Evolutionary conservation across 2,888 invertebrate genomes (phyloP).

Genomic region (Beris morrisii): DNA sequence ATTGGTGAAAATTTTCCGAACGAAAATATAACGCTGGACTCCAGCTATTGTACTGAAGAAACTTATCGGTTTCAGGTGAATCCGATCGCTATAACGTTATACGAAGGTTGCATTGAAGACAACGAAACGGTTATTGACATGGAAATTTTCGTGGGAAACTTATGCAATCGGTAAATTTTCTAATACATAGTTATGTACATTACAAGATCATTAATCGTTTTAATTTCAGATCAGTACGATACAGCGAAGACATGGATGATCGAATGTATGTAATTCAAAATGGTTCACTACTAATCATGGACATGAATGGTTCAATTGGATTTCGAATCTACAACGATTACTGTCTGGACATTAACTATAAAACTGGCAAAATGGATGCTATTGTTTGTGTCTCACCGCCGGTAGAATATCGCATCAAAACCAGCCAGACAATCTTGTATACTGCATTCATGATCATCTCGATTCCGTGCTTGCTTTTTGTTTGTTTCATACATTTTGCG

Average conservation of each 20-base stretch:
- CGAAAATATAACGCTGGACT: conserved; percentile 42
- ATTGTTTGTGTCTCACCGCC: conserved; percentile 52
- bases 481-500: conserved; percentile 49
- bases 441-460: conserved; percentile 52
- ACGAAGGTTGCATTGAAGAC: conserved; percentile 54
- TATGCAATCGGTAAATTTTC: conserved; percentile 51
- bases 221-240: conserved; percentile 44
- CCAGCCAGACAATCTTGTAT: conserved; percentile 46
- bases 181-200: too few relatives aligned
- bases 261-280: conserved; percentile 51
- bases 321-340: conserved; percentile 49
- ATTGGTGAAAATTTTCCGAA: conserved; percentile 49
- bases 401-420: conserved; percentile 47
- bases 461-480: conserved; percentile 50
- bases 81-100: conserved; percentile 49
- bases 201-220: too few relatives aligned
- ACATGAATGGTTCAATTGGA: conserved; percentile 48
- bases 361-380: conserved; percentile 48
- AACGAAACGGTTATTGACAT: conserved; percentile 46
- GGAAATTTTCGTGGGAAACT: conserved; percentile 50
- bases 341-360: conserved; percentile 51
- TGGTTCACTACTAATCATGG: conserved; percentile 51
- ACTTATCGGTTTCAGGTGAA: conserved; percentile 41
- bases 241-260: conserved; percentile 46
- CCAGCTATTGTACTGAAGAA: conserved; percentile 33